phyloP scores from a whole-genome alignment of 2,113 vertebrate genomes.

The Gymnogyps californianus region DNA sequence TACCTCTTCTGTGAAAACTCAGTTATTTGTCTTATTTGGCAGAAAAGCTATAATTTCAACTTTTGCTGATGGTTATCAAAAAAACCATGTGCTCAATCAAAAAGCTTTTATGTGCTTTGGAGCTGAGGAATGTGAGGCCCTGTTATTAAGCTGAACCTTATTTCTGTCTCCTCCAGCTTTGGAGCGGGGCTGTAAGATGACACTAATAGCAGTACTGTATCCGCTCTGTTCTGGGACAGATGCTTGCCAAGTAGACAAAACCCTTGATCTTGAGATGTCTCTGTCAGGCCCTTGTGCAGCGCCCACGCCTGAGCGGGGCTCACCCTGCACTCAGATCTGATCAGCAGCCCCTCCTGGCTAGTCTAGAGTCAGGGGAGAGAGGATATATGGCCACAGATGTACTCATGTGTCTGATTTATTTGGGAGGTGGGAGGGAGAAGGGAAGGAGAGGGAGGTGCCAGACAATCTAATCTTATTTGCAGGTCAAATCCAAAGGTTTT shows the following conservation, averaged over 20 bases:
- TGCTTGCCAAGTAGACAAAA: not conserved
- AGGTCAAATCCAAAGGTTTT: not conserved
- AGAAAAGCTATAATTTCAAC: conserved; percentile 20
- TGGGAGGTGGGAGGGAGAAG: not conserved
- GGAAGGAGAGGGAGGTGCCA: not conserved
- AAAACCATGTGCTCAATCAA: not conserved
- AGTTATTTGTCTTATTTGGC: not conserved
- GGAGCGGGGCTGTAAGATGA: rapidly evolving
- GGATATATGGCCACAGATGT: not conserved
- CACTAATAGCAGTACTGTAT: not conserved
- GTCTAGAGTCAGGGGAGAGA: not conserved
- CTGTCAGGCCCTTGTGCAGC: not conserved
- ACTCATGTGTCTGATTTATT: not conserved
- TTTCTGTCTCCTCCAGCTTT: not conserved
- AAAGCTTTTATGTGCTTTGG: conserved; percentile 9
- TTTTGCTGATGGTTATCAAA: conserved; percentile 16
- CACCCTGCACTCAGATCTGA: rapidly evolving
- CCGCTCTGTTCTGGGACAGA: not conserved
- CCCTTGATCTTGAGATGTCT: not conserved
- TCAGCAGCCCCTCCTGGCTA: not conserved
- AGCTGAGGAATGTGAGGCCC: not conserved
- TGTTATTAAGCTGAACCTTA: not conserved
- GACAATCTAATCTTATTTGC: not conserved
- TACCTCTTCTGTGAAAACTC: not conserved
- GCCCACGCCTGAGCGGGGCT: not conserved